Evolutionary conservation across 1,140 invertebrate genomes (phyloP).

Genomic region (Apis mellifera): DNA sequence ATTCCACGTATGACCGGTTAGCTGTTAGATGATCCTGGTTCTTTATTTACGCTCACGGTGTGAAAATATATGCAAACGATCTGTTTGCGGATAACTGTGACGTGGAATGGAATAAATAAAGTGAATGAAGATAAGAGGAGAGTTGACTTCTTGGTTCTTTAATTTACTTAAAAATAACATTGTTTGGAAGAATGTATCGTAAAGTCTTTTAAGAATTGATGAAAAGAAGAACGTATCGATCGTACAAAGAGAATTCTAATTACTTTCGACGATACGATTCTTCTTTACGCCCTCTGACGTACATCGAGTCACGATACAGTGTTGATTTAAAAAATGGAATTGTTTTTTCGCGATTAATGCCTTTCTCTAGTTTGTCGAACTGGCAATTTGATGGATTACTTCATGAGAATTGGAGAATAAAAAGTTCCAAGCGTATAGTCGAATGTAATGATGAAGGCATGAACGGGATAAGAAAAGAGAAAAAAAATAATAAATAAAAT

Average conservation of each 20-base stretch:
- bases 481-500: no score
- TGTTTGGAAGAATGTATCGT: neutral
- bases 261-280: neutral
- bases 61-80: no score
- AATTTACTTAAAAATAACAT: no score
- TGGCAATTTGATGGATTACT: slow-evolving; percentile 20
- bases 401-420: no score
- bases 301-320: neutral
- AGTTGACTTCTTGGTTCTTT: no score
- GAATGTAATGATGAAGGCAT: neutral
- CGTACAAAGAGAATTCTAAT: neutral
- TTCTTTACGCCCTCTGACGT: no score
- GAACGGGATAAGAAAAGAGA: neutral
- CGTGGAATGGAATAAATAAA: no score
- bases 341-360: neutral
- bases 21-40: neutral
- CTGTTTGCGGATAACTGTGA: no score
- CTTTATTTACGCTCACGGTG: neutral
- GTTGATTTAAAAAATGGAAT: slow-evolving; percentile 27
- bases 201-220: neutral
- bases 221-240: neutral
- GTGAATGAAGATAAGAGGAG: no score
- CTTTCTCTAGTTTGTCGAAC: neutral
- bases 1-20: neutral
- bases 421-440: neutral